These are phyloP conservation scores for Baryphthengus martii DNA, from an alignment of 2,113 vertebrate species.

Conservation along the genomic window DNA sequence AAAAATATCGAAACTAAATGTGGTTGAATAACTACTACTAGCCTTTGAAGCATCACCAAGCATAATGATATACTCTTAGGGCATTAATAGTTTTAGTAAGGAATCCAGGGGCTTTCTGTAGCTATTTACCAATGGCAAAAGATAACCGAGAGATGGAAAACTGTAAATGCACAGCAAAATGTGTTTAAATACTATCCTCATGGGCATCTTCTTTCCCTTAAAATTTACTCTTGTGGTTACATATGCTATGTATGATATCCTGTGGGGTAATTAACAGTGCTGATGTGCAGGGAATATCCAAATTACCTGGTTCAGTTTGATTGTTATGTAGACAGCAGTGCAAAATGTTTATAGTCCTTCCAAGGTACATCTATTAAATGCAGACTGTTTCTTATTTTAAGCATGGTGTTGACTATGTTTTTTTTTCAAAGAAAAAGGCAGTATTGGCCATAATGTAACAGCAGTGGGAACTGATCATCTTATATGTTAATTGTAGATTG, in stretches of 20 bases:
- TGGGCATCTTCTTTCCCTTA: background rate
- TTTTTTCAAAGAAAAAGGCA: background rate
- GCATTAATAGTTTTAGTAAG: background rate
- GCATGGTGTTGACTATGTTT: accelerated
- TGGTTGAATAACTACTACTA: background rate
- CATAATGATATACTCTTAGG: background rate
- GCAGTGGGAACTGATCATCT: background rate
- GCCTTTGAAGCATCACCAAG: background rate
- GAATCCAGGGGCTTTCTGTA: background rate
- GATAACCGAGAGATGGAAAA: background rate
- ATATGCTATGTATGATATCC: background rate
- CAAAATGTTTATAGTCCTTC: background rate
- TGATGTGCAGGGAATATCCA: background rate
- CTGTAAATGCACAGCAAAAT: background rate
- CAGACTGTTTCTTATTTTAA: background rate
- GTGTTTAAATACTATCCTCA: background rate
- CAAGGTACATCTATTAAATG: background rate
- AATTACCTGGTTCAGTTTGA: background rate
- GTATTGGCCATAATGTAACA: background rate
- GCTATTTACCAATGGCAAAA: background rate
- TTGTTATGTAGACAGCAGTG: background rate
- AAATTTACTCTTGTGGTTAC: background rate
- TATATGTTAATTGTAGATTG: background rate
- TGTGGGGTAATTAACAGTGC: background rate
- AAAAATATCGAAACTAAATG: background rate